Evolutionary conservation across 2,113 vertebrate genomes (phyloP), one percentile per base, ranked within the genome.

Genomic region (Dromiciops gliroides): DNA sequence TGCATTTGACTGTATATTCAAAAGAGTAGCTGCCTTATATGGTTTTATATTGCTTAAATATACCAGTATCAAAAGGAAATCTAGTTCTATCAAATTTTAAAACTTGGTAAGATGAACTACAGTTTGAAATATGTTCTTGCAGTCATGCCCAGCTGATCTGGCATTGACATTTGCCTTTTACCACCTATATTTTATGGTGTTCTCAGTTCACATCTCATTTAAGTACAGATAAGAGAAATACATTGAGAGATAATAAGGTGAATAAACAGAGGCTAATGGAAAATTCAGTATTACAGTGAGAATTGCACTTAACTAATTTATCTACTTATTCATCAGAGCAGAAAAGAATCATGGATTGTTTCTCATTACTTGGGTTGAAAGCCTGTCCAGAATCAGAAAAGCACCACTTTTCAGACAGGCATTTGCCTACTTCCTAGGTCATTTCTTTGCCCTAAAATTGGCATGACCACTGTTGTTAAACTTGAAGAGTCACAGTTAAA

Each of bases 401-500:
- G 26, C 47, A 67, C 28, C 83, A 75, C 47, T 95, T 91, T 94
- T 51, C 89, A 93, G 94, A 89, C 92, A 48, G 91, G 25, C 49
- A 31, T 31, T 67, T 10, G 50, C 52, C 90, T 94, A 49, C 44
- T 89, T 94, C 93, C 92, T 44, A 90, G 67, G 50, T 91, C 24
- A 88, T 90, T 88, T 92, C 67, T 96, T 47, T 92, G 51, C n/a
- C 92, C 95, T 88, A 92, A 50, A 93, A 93, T 95, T 0, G 49
- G 56, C 90, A 49, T 50, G 50, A 50, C 53, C 37, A 89, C 91
- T 95, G 90, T 92, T 89, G 47, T 83, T 97, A 90, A 95, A 95
- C 50, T 92, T 95, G 37, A 94, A 92, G 89, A 31, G 51, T 93
- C 97, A 97, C 50, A 95, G 89, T 96, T 96, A 97, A 96, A 95